phyloP scores from a whole-genome alignment of 1,140 invertebrate species.

The Caenorhabditis briggsae region DNA sequence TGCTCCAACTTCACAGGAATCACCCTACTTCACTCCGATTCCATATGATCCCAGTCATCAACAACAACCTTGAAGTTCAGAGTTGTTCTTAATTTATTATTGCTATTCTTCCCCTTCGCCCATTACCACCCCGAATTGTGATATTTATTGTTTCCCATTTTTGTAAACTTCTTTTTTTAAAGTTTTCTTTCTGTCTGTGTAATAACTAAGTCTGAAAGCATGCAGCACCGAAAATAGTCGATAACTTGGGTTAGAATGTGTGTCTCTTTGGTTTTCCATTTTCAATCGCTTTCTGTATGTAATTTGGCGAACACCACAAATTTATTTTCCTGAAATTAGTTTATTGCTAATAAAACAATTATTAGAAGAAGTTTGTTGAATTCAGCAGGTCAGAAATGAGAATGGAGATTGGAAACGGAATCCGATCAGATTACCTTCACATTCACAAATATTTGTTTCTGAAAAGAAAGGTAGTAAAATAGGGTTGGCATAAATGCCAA shows the following conservation, averaged over 20 bases:
- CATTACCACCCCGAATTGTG: background rate
- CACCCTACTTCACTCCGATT: constrained; percentile 34
- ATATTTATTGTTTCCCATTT: constrained; percentile 1
- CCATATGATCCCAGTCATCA: constrained; percentile 21
- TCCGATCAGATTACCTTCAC: no score
- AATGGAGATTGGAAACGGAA: no score
- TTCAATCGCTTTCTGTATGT: background rate
- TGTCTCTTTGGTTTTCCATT: background rate
- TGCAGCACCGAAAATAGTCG: background rate
- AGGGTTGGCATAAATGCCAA: no score
- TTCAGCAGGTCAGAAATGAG: no score
- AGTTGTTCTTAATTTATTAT: background rate
- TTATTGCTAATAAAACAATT: no score
- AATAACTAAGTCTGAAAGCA: constrained; percentile 2
- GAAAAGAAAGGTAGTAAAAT: no score
- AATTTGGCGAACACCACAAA: background rate
- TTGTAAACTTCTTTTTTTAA: background rate
- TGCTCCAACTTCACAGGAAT: background rate
- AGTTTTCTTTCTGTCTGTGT: background rate
- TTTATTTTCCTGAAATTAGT: no score
- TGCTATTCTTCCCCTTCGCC: background rate
- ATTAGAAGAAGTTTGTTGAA: no score
- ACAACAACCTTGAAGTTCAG: background rate
- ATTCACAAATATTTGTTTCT: no score
- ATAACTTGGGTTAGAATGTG: constrained; percentile 41